Evolutionary conservation across 2,797 vertebrate species (phyloP).

Genomic region (Sebastes umbrosus): DNA sequence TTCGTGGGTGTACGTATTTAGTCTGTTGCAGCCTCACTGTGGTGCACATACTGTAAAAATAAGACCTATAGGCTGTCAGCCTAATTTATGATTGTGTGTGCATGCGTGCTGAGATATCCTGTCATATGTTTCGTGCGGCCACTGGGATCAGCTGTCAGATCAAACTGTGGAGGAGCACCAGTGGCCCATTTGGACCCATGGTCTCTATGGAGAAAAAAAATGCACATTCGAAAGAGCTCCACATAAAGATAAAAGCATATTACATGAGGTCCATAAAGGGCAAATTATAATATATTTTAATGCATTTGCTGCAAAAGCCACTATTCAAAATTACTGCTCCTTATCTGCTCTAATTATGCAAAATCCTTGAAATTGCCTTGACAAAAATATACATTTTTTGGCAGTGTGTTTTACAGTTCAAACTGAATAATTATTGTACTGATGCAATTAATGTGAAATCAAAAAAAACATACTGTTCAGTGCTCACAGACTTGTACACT

Average conservation of each 20-base stretch:
- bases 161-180: neutral
- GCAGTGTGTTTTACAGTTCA: neutral
- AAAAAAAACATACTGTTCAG: neutral
- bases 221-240: neutral
- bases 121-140: neutral
- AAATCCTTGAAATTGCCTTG: neutral
- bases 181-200: neutral
- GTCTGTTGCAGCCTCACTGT: neutral
- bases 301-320: neutral
- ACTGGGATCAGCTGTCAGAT: constrained; percentile 2
- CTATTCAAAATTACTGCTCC: neutral
- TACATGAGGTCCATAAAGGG: neutral
- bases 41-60: neutral
- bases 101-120: neutral
- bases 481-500: neutral
- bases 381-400: neutral
- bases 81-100: neutral
- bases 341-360: neutral
- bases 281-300: neutral
- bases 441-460: neutral
- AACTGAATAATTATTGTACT: neutral
- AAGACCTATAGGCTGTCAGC: neutral
- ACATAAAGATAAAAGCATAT: neutral
- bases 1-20: neutral
- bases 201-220: neutral